Base-by-base conservation (phyloP, 2,888 invertebrate species). In the Drosophila pseudotakahashii region DNA sequence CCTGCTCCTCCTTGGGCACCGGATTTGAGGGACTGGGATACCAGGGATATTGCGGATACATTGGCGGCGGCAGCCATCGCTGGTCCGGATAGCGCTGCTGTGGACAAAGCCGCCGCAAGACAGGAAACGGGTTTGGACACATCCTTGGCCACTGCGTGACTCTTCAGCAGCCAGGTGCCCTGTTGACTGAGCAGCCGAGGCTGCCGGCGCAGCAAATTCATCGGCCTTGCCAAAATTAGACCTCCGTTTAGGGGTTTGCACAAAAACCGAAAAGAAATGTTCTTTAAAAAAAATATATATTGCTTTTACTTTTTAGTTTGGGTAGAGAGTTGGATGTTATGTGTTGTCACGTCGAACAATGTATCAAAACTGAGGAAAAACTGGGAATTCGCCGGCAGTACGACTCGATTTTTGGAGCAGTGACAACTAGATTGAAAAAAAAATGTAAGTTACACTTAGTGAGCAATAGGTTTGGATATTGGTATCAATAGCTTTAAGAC, bases 81-180 rank as follows among this genome's bases (percentile, higher is more conserved):
- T 19, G 19, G 19, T 19, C 19, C 19, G 19, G 19, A 19, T 19
- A 19, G 2, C 19, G 19, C 39, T 41, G 58, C n/a, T 11, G 42
- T 5, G 23, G 48, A 36, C 62, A 63, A 19, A 63, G 45, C 7
- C 62, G 62, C 11, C 59, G 59, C 16, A 63, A 32, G 3, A 63
- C n/a, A 1, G 62, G 62, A 16, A 63, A 19, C 9, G 62, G 62
- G 3, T 63, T 63, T 6, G 62, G 62, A 41, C 66, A 63, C 63
- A 66, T 66, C 11, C 14, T 23, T 3, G 10, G 10, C 16, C 1
- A 30, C 9, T 26, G 6, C n/a, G 26, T 11, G 4, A 9, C 9
- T 4, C 19, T 10, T 14, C 4, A 48, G 10, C 13, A 16, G 10
- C 45, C 44, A 37, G 6, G 13, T 13, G 13, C 19, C 3, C 14